A percentile compares a stretch with the other conserved stretches of the same genome.
Evolutionary conservation across 2,797 vertebrate genomes (phyloP).

Genomic region (Thalassophryne amazonica): DNA sequence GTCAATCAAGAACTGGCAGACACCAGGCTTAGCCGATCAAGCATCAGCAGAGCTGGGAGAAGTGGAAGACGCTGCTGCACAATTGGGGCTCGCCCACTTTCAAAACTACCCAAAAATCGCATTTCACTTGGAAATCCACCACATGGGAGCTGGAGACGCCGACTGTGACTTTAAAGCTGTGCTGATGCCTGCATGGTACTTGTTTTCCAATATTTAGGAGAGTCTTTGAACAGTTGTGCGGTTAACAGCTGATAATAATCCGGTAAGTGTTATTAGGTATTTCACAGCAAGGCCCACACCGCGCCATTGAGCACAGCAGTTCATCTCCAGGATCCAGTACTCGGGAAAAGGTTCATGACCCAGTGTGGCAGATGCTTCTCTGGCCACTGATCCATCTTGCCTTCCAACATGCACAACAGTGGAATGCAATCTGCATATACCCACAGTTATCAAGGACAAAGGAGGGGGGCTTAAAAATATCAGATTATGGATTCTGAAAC

Average conservation of each 20-base stretch:
- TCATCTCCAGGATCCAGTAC: constrained; percentile 13
- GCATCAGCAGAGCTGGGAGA: too few relatives aligned
- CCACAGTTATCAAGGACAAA: background rate
- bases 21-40: too few relatives aligned
- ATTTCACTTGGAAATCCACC: too few relatives aligned
- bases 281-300: constrained; percentile 10
- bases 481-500: too few relatives aligned
- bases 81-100: too few relatives aligned
- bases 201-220: background rate
- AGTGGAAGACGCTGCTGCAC: too few relatives aligned
- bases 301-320: constrained; percentile 19
- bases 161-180: background rate
- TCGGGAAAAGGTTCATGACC: constrained; percentile 1
- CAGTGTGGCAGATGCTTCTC: constrained; percentile 21
- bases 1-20: too few relatives aligned
- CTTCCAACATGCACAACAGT: background rate
- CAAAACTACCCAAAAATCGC: too few relatives aligned
- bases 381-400: constrained; percentile 2
- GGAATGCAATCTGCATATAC: background rate
- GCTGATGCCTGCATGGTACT: background rate
- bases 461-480: too few relatives aligned
- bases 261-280: constrained; percentile 11
- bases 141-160: too few relatives aligned
- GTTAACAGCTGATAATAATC: constrained; percentile 25
- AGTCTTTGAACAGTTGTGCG: background rate